A percentile compares a stretch with the other conserved stretches of the same genome.
phyloP scores from a whole-genome alignment of 2,797 vertebrate species.

The Lacerta agilis region DNA sequence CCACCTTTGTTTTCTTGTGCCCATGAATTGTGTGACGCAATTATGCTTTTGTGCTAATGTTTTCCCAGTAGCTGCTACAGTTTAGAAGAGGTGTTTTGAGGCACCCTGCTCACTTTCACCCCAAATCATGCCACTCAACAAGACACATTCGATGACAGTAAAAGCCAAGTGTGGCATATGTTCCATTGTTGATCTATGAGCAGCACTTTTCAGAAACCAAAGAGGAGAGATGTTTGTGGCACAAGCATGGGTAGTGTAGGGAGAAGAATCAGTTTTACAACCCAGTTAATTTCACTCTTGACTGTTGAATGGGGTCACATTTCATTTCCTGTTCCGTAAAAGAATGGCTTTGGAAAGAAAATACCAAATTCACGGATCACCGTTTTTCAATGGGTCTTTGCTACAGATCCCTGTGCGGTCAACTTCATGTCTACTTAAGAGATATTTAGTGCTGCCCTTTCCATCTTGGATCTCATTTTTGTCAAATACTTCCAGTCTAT shows the following conservation, averaged over 20 bases:
- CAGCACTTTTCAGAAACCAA: neutral
- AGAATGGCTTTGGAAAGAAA: neutral
- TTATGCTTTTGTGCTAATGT: neutral
- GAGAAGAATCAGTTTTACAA: constrained; percentile 8
- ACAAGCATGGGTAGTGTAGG: constrained; percentile 5
- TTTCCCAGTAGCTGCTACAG: neutral
- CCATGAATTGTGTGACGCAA: neutral
- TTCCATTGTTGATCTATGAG: constrained; percentile 10
- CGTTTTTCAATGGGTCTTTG: neutral
- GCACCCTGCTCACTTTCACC: too few relatives aligned
- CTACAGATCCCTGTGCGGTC: neutral
- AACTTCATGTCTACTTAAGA: constrained; percentile 20
- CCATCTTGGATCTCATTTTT: neutral
- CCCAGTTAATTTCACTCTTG: constrained; percentile 44
- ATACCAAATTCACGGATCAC: neutral
- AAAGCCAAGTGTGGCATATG: constrained; percentile 19
- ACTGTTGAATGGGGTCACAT: constrained; percentile 38
- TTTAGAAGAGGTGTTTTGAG: neutral
- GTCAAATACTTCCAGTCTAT: constrained; percentile 3
- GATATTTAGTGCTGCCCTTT: neutral
- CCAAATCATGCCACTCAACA: too few relatives aligned
- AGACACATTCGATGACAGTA: constrained; percentile 15
- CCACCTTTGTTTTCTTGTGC: neutral
- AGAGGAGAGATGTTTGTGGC: constrained; percentile 15
- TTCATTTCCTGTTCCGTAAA: constrained; percentile 14